Base-by-base conservation (phyloP, 2,888 invertebrate species). In the Desoria tigrina region DNA sequence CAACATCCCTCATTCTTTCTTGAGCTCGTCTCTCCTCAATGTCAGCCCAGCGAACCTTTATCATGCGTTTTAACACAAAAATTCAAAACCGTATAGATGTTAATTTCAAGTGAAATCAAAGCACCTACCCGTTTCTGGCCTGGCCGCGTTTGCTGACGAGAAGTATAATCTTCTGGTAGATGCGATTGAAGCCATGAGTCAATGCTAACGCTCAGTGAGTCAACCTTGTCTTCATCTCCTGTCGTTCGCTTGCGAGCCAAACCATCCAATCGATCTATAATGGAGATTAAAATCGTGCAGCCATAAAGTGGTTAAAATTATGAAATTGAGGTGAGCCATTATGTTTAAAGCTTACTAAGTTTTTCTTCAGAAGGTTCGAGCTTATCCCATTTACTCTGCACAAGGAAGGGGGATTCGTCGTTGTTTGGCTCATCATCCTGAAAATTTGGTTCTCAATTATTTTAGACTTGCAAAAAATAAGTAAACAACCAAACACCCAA, bases 31-130 rank as follows among this genome's bases (percentile, higher is more conserved):
- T 86, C 81, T 96, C 96, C 84, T 97, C 97, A 79, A 97, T 85
- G 82, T 97, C 97, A 57, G 96, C 96, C 97, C 97, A 97, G 78
- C 96, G 89, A 77, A 97, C 96, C 96, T 97, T 79, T 18, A 16
- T 24, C 26, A 45, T 60, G 27, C 21, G 26, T 16, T 28, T 28
- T 55, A 24, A 28, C 21, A 7, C 4, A 28, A 18, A n/a, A n/a
- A 26, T 49, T 54, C 37, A 58, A n/a, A 9, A 53, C 32, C 84
- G 14, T 11, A 39, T 11, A 39, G 9, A 39, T 14, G 39, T 11
- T 14, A 14, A 39, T n/a, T n/a, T n/a, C n/a, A n/a, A n/a, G n/a
- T n/a, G n/a, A n/a, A n/a, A n/a, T n/a, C n/a, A n/a, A n/a, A n/a
- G n/a, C 2, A 39, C 87, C 84, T 84, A 95, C 95, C 83, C 92